Evolutionary conservation across 2,113 vertebrate species (phyloP), one percentile per base, ranked within the genome.

Genomic region (Dicaeum eximium): DNA sequence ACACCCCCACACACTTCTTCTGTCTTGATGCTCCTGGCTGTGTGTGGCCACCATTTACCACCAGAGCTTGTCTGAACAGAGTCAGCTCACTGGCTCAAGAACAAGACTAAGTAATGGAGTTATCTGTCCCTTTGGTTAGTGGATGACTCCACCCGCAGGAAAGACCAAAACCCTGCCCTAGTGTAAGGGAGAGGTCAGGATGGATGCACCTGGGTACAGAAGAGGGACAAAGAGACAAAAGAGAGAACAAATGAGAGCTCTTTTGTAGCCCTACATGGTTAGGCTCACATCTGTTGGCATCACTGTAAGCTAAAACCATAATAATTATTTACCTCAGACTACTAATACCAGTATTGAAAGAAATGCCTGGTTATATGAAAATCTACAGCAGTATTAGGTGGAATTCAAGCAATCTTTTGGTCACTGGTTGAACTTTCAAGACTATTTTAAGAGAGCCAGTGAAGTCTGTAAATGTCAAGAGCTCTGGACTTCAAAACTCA

Each of bases 401-500:
- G 28, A 86, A 81, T 94, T 91, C 40, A 67, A 66, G 13, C 19
- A 83, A 35, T 62, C 33, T 80, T 90, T 62, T 58, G 15, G 85
- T 77, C 44, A 54, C 3, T 28, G n/a, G 72, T 88, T 92, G 77
- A 83, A 90, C 28, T 71, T 90, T 88, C 57, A 66, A 56, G 60
- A 66, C 84, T 92, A 88, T 93, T 92, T 96, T 93, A 88, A 93
- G 70, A 88, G 27, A 78, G 47, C 16, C 60, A 79, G 44, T 80
- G 80, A 86, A 48, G 81, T 78, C 87, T 86, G 93, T 51, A 96
- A 88, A 93, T 90, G 85, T 96, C 94, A 96, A 51, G 60, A 90
- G 71, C 64, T 73, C 80, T 64, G 85, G 75, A 88, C 71, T 92
- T 95, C 79, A 92, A 65, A 93, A 93, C 87, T 86, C 47, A 0